These are phyloP conservation scores for Noturus placidus DNA, from an alignment of 2,113 vertebrate genomes.

Conservation along the genomic window DNA sequence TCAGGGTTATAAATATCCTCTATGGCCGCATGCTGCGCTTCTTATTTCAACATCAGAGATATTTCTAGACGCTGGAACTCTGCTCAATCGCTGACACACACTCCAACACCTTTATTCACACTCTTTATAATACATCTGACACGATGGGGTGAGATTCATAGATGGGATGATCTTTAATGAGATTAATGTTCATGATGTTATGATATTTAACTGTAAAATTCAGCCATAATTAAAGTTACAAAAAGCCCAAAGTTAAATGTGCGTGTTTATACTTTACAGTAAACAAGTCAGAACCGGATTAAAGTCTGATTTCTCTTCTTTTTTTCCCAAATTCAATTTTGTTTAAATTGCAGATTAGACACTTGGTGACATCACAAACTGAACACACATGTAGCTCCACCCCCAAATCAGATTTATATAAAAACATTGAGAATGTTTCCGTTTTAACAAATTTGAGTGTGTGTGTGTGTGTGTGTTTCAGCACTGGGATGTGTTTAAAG, in stretches of 20 bases:
- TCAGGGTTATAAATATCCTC: constrained; percentile 55
- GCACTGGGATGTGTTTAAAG: constrained; percentile 93
- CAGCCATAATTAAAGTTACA: background rate
- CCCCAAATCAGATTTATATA: background rate
- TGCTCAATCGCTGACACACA: background rate
- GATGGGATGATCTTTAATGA: background rate
- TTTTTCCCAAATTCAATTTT: background rate
- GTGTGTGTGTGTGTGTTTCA: constrained; percentile 63
- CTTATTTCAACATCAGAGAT: constrained; percentile 28
- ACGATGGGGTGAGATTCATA: background rate
- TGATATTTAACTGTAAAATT: background rate
- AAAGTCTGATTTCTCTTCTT: background rate
- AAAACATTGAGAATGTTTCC: background rate
- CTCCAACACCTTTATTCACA: background rate
- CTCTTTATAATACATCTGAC: background rate
- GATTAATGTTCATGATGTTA: background rate
- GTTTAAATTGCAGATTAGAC: background rate
- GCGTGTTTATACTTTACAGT: background rate
- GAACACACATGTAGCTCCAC: background rate
- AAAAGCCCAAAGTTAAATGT: background rate
- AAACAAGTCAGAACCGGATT: background rate
- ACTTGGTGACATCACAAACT: background rate
- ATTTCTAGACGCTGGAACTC: constrained; percentile 38
- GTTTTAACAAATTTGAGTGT: background rate
- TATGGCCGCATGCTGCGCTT: constrained; percentile 2